phyloP scores from a whole-genome alignment of 92 coral and sea anemone genomes.

The Palythoa grandiflora region DNA sequence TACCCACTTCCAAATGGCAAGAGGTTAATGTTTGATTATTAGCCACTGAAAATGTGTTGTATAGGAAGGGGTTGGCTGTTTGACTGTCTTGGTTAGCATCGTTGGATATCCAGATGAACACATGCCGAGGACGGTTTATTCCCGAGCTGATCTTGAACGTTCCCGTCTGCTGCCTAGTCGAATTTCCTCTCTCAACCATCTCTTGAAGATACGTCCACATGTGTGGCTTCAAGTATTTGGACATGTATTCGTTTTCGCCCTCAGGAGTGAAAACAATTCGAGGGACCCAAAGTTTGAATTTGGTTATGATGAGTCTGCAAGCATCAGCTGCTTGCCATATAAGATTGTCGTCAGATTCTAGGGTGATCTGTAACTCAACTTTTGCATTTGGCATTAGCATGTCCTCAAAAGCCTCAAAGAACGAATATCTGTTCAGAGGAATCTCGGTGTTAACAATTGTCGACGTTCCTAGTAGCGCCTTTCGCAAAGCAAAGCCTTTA shows the following conservation, averaged over 20 bases:
- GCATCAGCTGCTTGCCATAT: constrained; percentile 47
- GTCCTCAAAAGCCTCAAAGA: constrained; percentile 43
- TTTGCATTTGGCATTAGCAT: constrained; percentile 5
- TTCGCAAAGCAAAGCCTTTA: not conserved
- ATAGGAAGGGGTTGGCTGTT: constrained; percentile 41
- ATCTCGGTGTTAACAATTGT: not conserved
- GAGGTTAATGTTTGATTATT: not conserved
- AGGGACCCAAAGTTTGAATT: constrained; percentile 31
- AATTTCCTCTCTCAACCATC: not conserved
- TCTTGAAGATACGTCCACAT: constrained; percentile 38
- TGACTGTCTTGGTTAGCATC: constrained; percentile 41
- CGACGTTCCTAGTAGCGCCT: not conserved
- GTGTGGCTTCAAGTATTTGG: not conserved
- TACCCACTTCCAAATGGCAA: constrained; percentile 36
- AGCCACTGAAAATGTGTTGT: constrained; percentile 28
- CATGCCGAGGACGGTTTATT: constrained; percentile 35
- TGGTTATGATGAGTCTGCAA: constrained; percentile 21
- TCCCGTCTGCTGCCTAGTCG: constrained; percentile 29
- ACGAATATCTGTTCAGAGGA: constrained; percentile 5
- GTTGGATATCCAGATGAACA: constrained; percentile 40
- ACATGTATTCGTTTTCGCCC: constrained; percentile 10
- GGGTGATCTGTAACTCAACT: not conserved
- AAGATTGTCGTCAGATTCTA: constrained; percentile 4
- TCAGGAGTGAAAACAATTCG: constrained; percentile 23
- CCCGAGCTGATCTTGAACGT: constrained; percentile 27